Conservation (phyloP, 2,888 invertebrate genomes). For the Archaeoteleia sp. region DNA sequence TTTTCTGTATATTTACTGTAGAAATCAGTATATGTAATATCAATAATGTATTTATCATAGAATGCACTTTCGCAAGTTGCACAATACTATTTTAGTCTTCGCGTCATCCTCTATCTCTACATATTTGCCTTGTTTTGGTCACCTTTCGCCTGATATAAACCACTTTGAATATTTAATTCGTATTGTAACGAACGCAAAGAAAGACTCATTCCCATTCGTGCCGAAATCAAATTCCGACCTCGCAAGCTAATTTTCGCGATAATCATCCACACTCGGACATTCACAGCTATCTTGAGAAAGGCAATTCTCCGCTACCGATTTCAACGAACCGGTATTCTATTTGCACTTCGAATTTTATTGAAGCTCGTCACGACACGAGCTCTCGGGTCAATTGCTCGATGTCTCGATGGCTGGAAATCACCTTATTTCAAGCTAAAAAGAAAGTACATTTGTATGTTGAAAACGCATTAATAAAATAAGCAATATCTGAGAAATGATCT, state of each 20-base stretch:
- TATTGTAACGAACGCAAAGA: slow-evolving; percentile 38
- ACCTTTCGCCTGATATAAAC: too few species aligned
- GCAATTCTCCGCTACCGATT: slow-evolving; percentile 62
- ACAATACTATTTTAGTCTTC: too few species aligned
- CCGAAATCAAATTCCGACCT: slow-evolving; percentile 41
- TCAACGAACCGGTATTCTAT: slow-evolving; percentile 63
- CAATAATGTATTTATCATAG: too few species aligned
- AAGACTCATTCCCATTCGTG: slow-evolving; percentile 43
- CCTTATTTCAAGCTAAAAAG: slow-evolving; percentile 22
- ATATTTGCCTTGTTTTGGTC: too few species aligned
- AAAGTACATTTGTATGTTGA: background rate
- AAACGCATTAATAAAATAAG: background rate
- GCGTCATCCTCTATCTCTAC: too few species aligned
- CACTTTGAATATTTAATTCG: too few species aligned
- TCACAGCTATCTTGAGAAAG: slow-evolving; percentile 51
- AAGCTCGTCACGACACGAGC: slow-evolving; percentile 65
- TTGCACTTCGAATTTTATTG: slow-evolving; percentile 70
- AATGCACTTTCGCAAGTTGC: too few species aligned
- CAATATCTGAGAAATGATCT: too few species aligned
- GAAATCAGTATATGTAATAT: too few species aligned
- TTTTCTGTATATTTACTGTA: too few species aligned
- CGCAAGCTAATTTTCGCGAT: slow-evolving; percentile 43
- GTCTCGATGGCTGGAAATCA: slow-evolving; percentile 46
- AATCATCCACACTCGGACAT: slow-evolving; percentile 41
- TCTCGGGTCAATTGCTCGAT: slow-evolving; percentile 49